A percentile compares a stretch with the other conserved stretches of the same genome.
Evolutionary conservation across 2,888 invertebrate species (phyloP).

Genomic region (Zaprionus obscuricornis): DNA sequence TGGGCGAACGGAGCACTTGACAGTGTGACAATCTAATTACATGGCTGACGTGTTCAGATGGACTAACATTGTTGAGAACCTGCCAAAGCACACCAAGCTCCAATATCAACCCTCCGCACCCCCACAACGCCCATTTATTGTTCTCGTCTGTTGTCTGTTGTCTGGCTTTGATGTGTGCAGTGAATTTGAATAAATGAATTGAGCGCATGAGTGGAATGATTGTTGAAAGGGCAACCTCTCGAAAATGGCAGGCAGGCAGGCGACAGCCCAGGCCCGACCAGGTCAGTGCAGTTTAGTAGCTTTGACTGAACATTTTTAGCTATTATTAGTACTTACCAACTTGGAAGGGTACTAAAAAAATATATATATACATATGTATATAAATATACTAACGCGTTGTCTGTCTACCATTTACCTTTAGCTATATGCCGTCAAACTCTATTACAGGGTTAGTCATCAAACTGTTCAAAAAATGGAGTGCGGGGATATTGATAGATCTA

Average conservation of each 20-base stretch:
- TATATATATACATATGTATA: no score
- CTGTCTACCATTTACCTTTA: not conserved
- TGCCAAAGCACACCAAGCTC: not conserved
- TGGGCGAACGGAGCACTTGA: constrained; percentile 52
- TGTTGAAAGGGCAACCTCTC: constrained; percentile 53
- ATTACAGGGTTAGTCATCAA: constrained; percentile 27
- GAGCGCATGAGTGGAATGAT: constrained; percentile 67
- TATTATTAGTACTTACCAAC: no score
- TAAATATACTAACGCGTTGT: not conserved
- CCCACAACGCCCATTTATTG: not conserved
- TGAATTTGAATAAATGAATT: constrained; percentile 72
- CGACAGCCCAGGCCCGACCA: no score
- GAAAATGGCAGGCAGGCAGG: constrained; percentile 31
- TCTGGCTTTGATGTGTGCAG: constrained; percentile 69
- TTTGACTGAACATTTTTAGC: constrained; percentile 26
- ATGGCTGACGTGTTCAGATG: constrained; percentile 65
- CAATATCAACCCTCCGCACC: constrained; percentile 1
- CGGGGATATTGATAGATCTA: not conserved
- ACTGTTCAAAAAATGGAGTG: not conserved
- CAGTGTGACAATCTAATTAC: constrained; percentile 74
- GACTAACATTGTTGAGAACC: constrained; percentile 17
- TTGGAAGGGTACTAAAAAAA: no score
- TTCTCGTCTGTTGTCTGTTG: constrained; percentile 20
- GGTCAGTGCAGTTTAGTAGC: constrained; percentile 36
- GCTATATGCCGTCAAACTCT: constrained; percentile 10